These are phyloP conservation scores for Pterophyllum scalare DNA, from an alignment of 2,113 vertebrate species.

Conservation along the genomic window DNA sequence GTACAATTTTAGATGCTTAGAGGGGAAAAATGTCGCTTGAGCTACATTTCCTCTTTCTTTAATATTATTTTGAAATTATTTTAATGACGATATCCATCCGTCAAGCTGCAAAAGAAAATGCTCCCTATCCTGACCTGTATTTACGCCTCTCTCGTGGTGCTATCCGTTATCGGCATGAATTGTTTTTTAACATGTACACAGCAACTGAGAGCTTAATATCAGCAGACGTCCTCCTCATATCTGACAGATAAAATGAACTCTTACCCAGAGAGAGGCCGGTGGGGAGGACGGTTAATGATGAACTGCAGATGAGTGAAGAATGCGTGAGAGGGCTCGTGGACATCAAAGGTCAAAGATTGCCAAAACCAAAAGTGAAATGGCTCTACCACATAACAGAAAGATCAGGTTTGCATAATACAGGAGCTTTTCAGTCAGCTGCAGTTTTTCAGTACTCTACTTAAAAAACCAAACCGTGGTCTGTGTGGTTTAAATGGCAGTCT, in stretches of 20 bases:
- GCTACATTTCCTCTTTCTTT: not conserved
- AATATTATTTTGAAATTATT: not conserved
- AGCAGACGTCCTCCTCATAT: accelerated
- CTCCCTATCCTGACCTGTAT: not conserved
- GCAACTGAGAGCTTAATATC: not conserved
- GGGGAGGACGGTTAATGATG: not conserved
- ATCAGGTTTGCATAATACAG: not conserved
- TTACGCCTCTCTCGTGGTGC: not conserved
- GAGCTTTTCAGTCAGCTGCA: not conserved
- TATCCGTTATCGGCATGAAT: not conserved
- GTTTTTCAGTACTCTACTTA: not conserved
- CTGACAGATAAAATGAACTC: not conserved
- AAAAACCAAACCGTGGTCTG: too few relatives aligned
- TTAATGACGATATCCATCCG: not conserved
- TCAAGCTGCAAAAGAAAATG: not conserved
- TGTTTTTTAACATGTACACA: not conserved
- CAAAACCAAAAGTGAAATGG: not conserved
- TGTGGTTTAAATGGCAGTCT: not conserved
- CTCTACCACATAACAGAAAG: not conserved
- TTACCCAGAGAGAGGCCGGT: not conserved
- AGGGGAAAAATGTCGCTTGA: too few relatives aligned
- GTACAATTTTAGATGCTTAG: too few relatives aligned
- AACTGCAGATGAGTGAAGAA: not conserved
- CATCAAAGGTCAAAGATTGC: not conserved
- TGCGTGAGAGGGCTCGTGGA: not conserved